Base-by-base conservation (phyloP, 2,888 invertebrate genomes). In the Andricus quercusramuli region DNA sequence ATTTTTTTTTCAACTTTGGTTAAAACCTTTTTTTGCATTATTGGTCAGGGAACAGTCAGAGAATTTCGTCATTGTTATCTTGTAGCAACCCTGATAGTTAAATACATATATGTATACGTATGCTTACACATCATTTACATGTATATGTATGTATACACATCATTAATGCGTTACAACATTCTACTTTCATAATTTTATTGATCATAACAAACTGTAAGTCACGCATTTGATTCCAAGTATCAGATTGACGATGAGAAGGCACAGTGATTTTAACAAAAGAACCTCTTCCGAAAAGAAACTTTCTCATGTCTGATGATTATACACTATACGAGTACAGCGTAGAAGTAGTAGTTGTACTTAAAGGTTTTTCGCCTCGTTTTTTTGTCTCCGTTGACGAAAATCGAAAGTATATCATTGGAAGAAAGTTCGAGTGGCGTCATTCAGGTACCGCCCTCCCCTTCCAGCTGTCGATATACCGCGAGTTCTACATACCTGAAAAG, bases 341-440 rank as follows among this genome's bases (percentile, higher is more conserved):
- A 44, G 17, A 29, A 11, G 20, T 70, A 47, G 41, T 51, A 51
- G 29, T 68, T 68, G 25, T 25, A 68, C 70, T 70, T 70, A 20
- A 70, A 70, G 29, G 8, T 25, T 70, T 68, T 68, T 68, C 20
- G 5, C 5, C 59, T 22, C 59, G 13, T 68, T 47, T 47, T 47
- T 68, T 68, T 68, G 51, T n/a, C 29, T 11, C 29, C 20, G 25
- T 51, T 70, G 29, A 70, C 70, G 47, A 70, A 70, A 70, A 70
- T 70, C 70, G 70, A 70, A 70, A 70, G 70, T 70, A 29, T 51
- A 70, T 70, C 70, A 70, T 70, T 70, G 70, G 20, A 70, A 70
- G 70, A 70, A 70, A 70, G 70, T 70, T 70, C 47, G 22, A 51
- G 51, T 70, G 70, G 29, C 32, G 70, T 70, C 29, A 70, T 70